phyloP scores from a whole-genome alignment of 2,888 invertebrate species.

The Agrilus cyanescens region DNA sequence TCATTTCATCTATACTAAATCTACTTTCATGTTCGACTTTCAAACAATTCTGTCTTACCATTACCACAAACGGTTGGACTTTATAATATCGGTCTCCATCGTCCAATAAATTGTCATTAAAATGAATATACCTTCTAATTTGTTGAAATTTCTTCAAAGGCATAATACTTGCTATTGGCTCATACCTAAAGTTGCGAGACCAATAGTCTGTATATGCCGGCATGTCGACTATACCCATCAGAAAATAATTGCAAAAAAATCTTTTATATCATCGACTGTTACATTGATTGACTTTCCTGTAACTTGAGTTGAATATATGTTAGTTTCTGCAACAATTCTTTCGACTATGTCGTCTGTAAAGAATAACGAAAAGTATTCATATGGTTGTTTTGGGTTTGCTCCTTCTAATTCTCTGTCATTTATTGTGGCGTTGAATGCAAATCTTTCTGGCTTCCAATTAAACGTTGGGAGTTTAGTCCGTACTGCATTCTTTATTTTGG shows the following conservation, averaged over 20 bases:
- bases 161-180: slow-evolving; percentile 13
- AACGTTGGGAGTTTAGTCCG: too few relatives aligned
- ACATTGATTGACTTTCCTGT: slow-evolving; percentile 3
- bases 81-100: slow-evolving; percentile 9
- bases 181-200: slow-evolving; percentile 2
- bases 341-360: slow-evolving; percentile 5
- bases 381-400: not conserved
- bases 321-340: slow-evolving; percentile 8
- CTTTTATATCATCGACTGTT: slow-evolving; percentile 2
- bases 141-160: slow-evolving; percentile 15
- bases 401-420: too few relatives aligned
- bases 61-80: slow-evolving; percentile 11
- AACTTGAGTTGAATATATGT: slow-evolving; percentile 8
- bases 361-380: slow-evolving; percentile 9
- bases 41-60: slow-evolving; percentile 9
- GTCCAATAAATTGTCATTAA: slow-evolving; percentile 10
- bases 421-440: too few relatives aligned
- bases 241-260: slow-evolving; percentile 9
- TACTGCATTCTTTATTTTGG: too few relatives aligned
- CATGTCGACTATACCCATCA: slow-evolving; percentile 12
- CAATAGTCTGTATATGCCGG: slow-evolving; percentile 8
- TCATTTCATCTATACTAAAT: slow-evolving; percentile 13
- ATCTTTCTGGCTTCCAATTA: too few relatives aligned
- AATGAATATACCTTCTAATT: slow-evolving; percentile 13
- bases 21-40: slow-evolving; percentile 9